Conservation (phyloP, 2,113 vertebrate genomes). For the Conger conger region DNA sequence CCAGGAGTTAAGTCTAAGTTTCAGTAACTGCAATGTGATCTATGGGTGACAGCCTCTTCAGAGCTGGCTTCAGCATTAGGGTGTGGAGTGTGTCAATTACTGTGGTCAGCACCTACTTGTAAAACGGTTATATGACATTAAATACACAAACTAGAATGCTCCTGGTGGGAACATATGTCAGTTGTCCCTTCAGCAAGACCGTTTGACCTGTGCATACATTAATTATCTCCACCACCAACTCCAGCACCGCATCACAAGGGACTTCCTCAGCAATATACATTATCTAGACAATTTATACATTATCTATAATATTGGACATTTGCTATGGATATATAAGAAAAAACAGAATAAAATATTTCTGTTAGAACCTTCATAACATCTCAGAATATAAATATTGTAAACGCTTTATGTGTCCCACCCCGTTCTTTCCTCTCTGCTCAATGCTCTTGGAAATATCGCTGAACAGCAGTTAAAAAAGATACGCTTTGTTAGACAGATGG, state of each 20-base stretch:
- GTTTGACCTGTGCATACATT: no score
- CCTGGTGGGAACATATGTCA: slow-evolving; percentile 22
- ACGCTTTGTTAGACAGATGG: no score
- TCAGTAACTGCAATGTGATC: slow-evolving; percentile 59
- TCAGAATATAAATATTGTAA: not conserved
- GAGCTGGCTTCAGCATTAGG: not conserved
- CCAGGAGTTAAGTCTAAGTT: slow-evolving; percentile 54
- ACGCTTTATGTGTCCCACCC: not conserved
- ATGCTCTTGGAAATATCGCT: no score
- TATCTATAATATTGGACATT: no score
- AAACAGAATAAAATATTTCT: not conserved
- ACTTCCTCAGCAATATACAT: no score
- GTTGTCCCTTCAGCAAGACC: not conserved
- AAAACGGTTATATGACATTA: slow-evolving; percentile 41
- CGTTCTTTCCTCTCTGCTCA: no score
- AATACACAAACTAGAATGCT: slow-evolving; percentile 55
- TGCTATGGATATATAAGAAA: not conserved
- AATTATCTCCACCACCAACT: no score
- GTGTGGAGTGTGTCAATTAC: no score
- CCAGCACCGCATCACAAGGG: no score
- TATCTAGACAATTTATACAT: no score
- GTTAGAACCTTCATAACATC: not conserved
- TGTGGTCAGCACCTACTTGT: slow-evolving; percentile 40
- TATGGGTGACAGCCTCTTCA: not conserved
- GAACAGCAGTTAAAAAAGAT: no score